phyloP scores from a whole-genome alignment of 23 tunicate species.

The Trididemnum clinides region DNA sequence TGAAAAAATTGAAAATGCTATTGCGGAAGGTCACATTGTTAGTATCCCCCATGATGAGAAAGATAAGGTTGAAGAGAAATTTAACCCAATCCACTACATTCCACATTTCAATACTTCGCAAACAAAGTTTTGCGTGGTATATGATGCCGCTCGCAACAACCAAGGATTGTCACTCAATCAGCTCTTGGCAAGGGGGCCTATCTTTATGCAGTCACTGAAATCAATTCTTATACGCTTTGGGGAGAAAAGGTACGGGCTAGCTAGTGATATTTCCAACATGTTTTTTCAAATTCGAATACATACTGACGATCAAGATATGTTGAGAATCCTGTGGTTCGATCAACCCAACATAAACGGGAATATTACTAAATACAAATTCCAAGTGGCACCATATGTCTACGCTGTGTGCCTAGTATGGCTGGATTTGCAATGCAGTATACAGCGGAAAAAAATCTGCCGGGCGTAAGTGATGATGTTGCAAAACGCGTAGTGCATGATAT shows the following conservation, averaged over 20 bases:
- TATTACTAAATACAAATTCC: not conserved
- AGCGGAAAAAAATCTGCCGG: not conserved
- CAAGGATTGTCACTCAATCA: not conserved
- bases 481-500: not conserved
- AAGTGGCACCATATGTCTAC: not conserved
- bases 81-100: not conserved
- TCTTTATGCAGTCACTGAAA: not conserved
- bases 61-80: not conserved
- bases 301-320: not conserved
- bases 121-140: not conserved
- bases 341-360: not conserved
- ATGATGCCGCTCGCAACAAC: not conserved
- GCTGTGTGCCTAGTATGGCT: not conserved
- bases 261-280: not conserved
- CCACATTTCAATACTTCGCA: conserved; percentile 16
- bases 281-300: conserved; percentile 6
- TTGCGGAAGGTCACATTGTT: not conserved
- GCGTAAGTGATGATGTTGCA: not conserved
- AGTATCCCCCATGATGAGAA: not conserved
- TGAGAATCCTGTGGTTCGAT: not conserved
- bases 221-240: conserved; percentile 8
- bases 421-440: not conserved
- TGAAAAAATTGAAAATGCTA: conserved; percentile 4
- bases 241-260: not conserved
- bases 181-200: not conserved